Evolutionary conservation across 1,140 invertebrate species (phyloP), one percentile per base, ranked within the genome.

Genomic region (Venturia canescens): DNA sequence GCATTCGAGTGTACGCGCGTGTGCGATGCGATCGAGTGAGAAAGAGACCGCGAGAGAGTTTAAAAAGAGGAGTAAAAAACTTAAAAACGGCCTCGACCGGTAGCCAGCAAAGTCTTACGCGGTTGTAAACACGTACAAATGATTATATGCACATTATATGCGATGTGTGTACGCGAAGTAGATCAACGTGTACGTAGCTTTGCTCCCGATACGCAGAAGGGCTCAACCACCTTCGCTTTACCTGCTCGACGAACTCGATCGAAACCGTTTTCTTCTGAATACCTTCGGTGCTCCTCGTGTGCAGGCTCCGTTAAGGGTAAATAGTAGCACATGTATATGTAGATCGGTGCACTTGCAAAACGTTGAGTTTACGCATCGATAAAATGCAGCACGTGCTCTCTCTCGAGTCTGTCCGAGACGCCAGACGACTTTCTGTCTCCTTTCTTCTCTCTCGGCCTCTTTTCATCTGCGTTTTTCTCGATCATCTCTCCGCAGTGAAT

Each of bases 311-410:
- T 57, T 57, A n/a, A 57, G 21, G 9, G 21, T 57, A 23, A 57
- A 21, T 57, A 57, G 76, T 57, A 16, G 31, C 18, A 60, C 29
- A 63, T 38, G 50, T 21, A 66, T 77, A 63, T 77, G 60, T 77
- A 63, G 71, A 27, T 67, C 4, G 70, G 34, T 67, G 72, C 72
- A 74, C 48, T 63, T 80, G 66, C 69, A 57, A 69, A 38, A 79
- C 26, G 3, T n/a, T 13, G 11, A 48, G 60, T 34, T 18, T 70
- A 70, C 67, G 67, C 67, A 70, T 70, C 67, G 67, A 70, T 69
- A 77, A 81, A 69, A 23, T 57, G 74, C 38, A 80, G 83, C 80
- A 84, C 80, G 80, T 84, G 82, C 82, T 80, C 34, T 75, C n/a
- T 79, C 57, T 63, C 63, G 13, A 29, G 38, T 63, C 50, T 72